These are phyloP conservation scores for Aleiodes alternator DNA, from an alignment of 2,888 invertebrate species.

Conservation along the genomic window DNA sequence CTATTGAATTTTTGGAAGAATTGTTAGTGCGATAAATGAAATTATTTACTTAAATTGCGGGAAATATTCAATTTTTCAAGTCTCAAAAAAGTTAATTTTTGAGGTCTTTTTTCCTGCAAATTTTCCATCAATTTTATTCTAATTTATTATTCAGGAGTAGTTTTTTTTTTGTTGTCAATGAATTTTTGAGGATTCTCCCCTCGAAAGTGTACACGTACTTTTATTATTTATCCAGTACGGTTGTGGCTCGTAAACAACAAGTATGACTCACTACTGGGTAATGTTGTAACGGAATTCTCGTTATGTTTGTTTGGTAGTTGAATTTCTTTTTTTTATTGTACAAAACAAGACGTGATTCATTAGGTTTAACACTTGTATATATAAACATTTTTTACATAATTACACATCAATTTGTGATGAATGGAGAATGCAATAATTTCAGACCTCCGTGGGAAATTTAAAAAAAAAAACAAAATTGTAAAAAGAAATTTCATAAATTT, in stretches of 20 bases:
- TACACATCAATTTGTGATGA: too few relatives aligned
- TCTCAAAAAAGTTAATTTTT: conserved; percentile 1
- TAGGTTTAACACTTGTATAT: conserved; percentile 7
- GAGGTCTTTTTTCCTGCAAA: conserved; percentile 12
- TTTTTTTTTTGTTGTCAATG: conserved; percentile 1
- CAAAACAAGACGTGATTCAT: neutral
- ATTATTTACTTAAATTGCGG: too few relatives aligned
- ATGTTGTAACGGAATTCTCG: conserved; percentile 21
- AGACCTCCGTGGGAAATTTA: too few relatives aligned
- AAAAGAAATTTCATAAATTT: too few relatives aligned
- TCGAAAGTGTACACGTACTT: conserved; percentile 1
- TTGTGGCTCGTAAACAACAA: conserved; percentile 36
- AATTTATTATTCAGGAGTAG: neutral
- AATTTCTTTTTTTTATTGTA: neutral
- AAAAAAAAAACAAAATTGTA: too few relatives aligned
- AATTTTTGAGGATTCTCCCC: conserved; percentile 6
- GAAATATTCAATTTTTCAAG: conserved; percentile 6
- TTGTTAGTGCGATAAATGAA: too few relatives aligned
- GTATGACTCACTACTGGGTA: conserved; percentile 40
- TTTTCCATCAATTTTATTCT: neutral
- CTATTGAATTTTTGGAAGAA: neutral
- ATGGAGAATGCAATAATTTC: too few relatives aligned
- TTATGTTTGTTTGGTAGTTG: neutral
- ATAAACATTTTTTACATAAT: too few relatives aligned
- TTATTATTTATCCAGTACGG: conserved; percentile 8